phyloP scores from a whole-genome alignment of 2,797 vertebrate genomes.

The Momotus momota region DNA sequence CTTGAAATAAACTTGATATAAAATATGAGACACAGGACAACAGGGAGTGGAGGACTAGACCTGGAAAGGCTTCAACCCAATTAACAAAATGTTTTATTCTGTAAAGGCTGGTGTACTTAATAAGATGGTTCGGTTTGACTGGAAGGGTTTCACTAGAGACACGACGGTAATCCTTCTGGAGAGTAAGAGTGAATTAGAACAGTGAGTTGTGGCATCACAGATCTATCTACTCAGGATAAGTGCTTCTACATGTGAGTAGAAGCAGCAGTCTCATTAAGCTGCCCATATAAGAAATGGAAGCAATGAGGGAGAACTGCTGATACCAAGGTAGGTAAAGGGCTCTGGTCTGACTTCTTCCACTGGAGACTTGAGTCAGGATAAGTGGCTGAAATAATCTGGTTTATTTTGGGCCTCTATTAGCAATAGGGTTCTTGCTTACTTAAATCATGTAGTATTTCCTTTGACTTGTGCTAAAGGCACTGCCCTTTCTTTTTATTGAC shows the following conservation, averaged over 20 bases:
- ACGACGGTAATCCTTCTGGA: neutral
- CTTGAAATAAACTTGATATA: conserved; percentile 18
- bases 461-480: neutral
- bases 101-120: neutral
- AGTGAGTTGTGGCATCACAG: neutral
- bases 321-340: neutral
- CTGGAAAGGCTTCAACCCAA: neutral
- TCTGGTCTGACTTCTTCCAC: neutral
- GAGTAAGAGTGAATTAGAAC: neutral
- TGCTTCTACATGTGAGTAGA: neutral
- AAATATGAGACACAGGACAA: neutral
- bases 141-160: neutral
- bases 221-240: neutral
- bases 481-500: neutral
- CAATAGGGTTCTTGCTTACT: neutral
- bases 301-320: neutral
- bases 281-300: neutral
- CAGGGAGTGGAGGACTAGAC: neutral
- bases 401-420: neutral
- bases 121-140: neutral
- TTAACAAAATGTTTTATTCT: neutral
- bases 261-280: neutral
- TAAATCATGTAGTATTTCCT: neutral
- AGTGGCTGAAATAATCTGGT: neutral
- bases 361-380: neutral